Evolutionary conservation across 2,888 invertebrate genomes (phyloP), one percentile per base, ranked within the genome.

Genomic region (Melieria crassipennis): DNA sequence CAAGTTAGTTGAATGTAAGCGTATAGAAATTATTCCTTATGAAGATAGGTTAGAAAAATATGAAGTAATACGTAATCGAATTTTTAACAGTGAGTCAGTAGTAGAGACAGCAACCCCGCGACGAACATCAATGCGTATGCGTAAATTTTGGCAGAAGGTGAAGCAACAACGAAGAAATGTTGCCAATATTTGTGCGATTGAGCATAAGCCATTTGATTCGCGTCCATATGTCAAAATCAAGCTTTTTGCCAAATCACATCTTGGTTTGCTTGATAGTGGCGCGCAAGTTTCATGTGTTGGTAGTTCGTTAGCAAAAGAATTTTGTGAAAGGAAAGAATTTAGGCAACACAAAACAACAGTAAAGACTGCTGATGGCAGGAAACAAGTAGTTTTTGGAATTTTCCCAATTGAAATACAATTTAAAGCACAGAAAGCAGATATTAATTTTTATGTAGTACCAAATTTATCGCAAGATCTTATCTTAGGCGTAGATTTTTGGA

Each of bases 241-340:
- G 5, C 9, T 75, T 7, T 68, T 73, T 6, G 62, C 55, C 9
- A 63, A 63, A 55, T 58, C 68, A 6, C 7, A 47, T 45, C 42
- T 75, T 4, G 72, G 60, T 16, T 43, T 75, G 11, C 60, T 75
- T 42, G 72, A 71, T 42, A 69, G 72, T 7, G 74, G 73, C 9
- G 72, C 73, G 3, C 69, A 71, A 5, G 50, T 69, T 4, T 70
- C 69, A 7, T 73, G 73, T n/a, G 6, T 72, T 47, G 70, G 75
- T 9, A 42, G 9, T 4, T 43, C 30, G 6, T 30, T 66, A 10
- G 30, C 58, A 4, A 66, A 47, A 16, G 11, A 66, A 58, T 30
- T 58, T 10, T 47, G 9, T 5, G 10, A 47, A 58, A 5, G 7
- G 45, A 4, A 48, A 45, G 45, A 48, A 60, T 61, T 42, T 52